Conservation (phyloP, 2,797 vertebrate species). For the Crenichthys baileyi region DNA sequence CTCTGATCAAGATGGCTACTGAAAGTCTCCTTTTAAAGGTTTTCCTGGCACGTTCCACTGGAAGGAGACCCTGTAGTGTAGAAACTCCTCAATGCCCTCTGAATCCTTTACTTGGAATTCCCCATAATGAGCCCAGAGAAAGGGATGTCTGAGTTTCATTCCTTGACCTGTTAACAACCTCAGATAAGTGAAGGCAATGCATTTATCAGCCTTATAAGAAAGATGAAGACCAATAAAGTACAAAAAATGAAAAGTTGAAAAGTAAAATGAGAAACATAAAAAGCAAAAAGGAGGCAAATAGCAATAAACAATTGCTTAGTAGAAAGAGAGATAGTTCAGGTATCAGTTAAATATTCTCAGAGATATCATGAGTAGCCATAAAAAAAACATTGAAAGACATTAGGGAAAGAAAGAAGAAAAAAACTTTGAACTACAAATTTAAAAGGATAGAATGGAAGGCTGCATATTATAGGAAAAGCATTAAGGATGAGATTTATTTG, state of each 20-base stretch:
- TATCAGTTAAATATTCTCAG: background rate
- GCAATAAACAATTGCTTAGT: background rate
- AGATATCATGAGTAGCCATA: background rate
- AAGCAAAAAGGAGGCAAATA: background rate
- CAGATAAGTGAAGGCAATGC: background rate
- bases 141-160: background rate
- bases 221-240: background rate
- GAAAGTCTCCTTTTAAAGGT: background rate
- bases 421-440: background rate
- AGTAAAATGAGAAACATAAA: background rate
- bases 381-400: background rate
- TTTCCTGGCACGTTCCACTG: background rate
- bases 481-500: background rate
- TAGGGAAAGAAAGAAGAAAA: background rate
- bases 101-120: background rate
- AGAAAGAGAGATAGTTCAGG: background rate
- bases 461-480: background rate
- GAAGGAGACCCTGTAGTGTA: background rate
- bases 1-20: background rate
- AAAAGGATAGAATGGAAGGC: background rate
- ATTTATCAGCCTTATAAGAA: background rate
- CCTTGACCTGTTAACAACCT: background rate
- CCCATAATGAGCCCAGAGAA: background rate
- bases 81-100: background rate
- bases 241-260: background rate